Evolutionary conservation across 2,113 vertebrate genomes (phyloP).

Genomic region (Anolis sagrei): DNA sequence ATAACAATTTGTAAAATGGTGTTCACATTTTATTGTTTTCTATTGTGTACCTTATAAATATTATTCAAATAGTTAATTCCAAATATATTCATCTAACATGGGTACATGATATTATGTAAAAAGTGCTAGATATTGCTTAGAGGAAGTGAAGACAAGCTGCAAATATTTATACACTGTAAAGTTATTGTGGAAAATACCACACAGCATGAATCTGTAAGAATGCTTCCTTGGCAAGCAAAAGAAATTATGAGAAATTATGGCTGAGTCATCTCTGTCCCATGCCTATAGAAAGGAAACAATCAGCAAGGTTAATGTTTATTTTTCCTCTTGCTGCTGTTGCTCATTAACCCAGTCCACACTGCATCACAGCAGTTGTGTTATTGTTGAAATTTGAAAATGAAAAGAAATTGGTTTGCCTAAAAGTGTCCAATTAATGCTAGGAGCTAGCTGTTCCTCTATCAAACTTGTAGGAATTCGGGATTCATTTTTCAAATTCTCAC

Average conservation of each 20-base stretch:
- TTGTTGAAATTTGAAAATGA: neutral
- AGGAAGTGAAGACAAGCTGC: neutral
- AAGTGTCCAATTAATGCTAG: neutral
- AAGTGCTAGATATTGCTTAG: neutral
- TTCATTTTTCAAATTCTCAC: neutral
- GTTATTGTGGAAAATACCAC: too few species aligned
- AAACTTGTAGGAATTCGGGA: neutral
- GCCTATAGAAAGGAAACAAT: neutral
- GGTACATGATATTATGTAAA: neutral
- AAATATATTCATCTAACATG: neutral
- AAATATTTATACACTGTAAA: neutral
- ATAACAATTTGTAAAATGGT: too few species aligned
- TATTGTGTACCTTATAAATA: too few species aligned
- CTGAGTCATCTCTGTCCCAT: neutral
- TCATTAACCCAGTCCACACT: neutral
- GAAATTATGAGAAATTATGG: neutral
- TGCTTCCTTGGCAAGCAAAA: neutral
- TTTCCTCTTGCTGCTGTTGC: neutral
- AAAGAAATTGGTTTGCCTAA: neutral
- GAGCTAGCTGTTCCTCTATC: neutral
- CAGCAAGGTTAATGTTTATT: neutral
- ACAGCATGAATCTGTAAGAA: neutral
- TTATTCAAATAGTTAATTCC: too few species aligned
- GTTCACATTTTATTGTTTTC: too few species aligned
- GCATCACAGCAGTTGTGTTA: neutral